Evolutionary conservation across 2,888 invertebrate genomes (phyloP).

Genomic region (Trisateles emortualis): DNA sequence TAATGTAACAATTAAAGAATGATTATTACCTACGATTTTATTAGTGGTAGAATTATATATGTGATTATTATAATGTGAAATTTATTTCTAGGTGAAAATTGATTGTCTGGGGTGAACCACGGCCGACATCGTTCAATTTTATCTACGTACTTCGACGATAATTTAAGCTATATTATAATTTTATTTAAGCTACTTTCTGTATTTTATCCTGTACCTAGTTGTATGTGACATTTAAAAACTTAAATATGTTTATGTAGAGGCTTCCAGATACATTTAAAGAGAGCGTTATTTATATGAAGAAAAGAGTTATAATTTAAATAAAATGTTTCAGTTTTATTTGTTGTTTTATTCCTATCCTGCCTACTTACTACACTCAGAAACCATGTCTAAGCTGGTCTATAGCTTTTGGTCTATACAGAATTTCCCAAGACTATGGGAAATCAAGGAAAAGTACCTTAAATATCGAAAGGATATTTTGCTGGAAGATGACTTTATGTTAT

Average conservation of each 20-base stretch:
- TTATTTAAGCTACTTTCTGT: conserved; percentile 51
- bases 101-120: conserved; percentile 66
- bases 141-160: conserved; percentile 49
- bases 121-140: conserved; percentile 55
- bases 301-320: conserved; percentile 80
- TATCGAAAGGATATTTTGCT: too few species aligned
- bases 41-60: too few species aligned
- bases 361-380: too few species aligned
- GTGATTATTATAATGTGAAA: too few species aligned
- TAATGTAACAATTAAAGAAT: too few species aligned
- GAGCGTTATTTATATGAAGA: conserved; percentile 80
- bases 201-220: conserved; percentile 57
- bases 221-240: conserved; percentile 58
- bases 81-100: conserved; percentile 82
- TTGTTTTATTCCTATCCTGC: conserved; percentile 53
- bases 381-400: too few species aligned
- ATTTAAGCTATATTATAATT: conserved; percentile 49
- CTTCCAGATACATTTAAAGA: conserved; percentile 81
- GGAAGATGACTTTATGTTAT: too few species aligned
- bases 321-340: conserved; percentile 78
- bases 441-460: too few species aligned
- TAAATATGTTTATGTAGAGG: conserved; percentile 80
- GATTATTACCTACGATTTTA: too few species aligned
- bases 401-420: too few species aligned
- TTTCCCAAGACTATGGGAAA: too few species aligned